Percentiles rank a stretch among this genome's conserved stretches.
These are phyloP conservation scores for Gracilinanus agilis DNA, from an alignment of 2,113 vertebrate genomes.

Conservation along the genomic window DNA sequence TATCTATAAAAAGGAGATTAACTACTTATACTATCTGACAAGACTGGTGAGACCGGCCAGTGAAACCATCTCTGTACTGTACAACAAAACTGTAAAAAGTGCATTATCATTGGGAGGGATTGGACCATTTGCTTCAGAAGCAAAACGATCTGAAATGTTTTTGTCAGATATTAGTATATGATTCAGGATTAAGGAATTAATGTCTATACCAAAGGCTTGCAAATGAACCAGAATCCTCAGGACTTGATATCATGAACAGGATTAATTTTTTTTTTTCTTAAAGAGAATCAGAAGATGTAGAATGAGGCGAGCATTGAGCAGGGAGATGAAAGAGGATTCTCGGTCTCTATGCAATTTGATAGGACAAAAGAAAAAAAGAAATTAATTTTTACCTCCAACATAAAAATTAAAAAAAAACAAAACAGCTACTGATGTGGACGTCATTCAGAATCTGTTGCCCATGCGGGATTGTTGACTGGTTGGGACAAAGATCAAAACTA, in stretches of 20 bases:
- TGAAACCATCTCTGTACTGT: not conserved
- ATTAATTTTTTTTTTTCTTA: not conserved
- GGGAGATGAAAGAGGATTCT: not conserved
- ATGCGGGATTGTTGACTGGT: not conserved
- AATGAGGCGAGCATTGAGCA: not conserved
- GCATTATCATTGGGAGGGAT: not conserved
- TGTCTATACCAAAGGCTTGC: not conserved
- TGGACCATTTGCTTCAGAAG: not conserved
- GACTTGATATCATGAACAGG: not conserved
- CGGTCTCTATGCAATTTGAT: too few species aligned
- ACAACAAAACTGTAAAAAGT: not conserved
- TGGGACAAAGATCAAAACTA: not conserved
- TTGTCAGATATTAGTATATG: not conserved
- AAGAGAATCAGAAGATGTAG: not conserved
- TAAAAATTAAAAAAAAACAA: not conserved
- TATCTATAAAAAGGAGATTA: not conserved
- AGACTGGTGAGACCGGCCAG: not conserved
- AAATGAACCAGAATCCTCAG: not conserved
- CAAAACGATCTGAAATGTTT: not conserved
- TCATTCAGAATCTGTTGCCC: not conserved
- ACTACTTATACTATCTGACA: not conserved
- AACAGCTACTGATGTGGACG: not conserved
- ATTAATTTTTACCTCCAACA: not conserved
- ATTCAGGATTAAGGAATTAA: not conserved
- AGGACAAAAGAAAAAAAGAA: not conserved